These are phyloP conservation scores for Limnephilus auricula DNA, from an alignment of 2,888 invertebrate genomes.

Conservation along the genomic window DNA sequence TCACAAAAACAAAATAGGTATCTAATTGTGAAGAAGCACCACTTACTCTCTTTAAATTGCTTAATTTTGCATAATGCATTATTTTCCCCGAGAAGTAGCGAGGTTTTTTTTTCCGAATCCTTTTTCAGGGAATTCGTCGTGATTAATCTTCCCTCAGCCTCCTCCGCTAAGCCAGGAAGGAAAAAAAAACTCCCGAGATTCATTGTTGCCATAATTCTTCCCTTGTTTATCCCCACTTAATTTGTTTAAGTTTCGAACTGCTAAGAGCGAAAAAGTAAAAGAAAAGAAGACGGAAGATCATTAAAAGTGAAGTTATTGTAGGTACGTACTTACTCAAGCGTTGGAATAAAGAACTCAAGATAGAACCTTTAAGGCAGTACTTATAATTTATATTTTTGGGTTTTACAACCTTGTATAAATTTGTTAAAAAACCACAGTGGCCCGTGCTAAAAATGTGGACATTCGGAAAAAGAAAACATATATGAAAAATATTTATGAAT, in stretches of 20 bases:
- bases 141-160: slow-evolving; percentile 30
- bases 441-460: too few species aligned
- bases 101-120: not conserved
- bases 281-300: not conserved
- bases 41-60: not conserved
- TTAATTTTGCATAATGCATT: slow-evolving; percentile 31
- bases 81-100: not conserved
- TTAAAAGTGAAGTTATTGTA: slow-evolving; percentile 7
- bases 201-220: slow-evolving; percentile 43
- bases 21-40: slow-evolving; percentile 15
- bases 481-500: too few species aligned
- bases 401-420: too few species aligned
- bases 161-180: not conserved
- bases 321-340: not conserved
- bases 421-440: too few species aligned
- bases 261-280: not conserved
- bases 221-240: slow-evolving; percentile 46
- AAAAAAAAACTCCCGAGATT: slow-evolving; percentile 29
- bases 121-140: not conserved
- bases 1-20: not conserved
- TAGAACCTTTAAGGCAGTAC: not conserved
- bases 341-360: not conserved
- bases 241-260: slow-evolving; percentile 42
- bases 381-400: not conserved
- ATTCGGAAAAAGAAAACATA: too few species aligned